Base-by-base conservation (phyloP, 2,113 vertebrate genomes). In the Ardeotis arabs region DNA sequence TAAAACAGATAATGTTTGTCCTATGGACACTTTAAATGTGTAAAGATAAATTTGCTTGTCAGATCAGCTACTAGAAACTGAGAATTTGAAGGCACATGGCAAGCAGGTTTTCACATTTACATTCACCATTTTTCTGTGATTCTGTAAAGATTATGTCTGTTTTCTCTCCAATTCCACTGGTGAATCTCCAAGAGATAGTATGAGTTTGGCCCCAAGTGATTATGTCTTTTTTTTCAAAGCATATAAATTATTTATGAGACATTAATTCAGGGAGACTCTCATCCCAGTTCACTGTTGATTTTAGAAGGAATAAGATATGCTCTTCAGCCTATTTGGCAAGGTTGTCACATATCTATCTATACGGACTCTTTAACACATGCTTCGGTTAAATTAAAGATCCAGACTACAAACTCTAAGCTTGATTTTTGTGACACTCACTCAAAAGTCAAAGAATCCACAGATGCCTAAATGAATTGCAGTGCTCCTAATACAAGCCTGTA, bases 241-340 rank as follows among this genome's bases (percentile, higher is more conserved):
- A 91, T 44, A 24, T 49, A 45, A 76, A 82, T 84, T 74, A 78
- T 82, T 89, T 77, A 41, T 81, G 37, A 47, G n/a, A 27, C 33
- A 47, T 84, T 94, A 84, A 67, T 84, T 93, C 82, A 68, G 64
- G 33, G 10, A 77, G 9, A 94, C 20, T 79, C 37, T 47, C 59
- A 67, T 84, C 22, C 49, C 75, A 75, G 39, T 4, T 85, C 70
- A 50, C 23, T 96, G 33, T 41, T 97, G 64, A 33, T 93, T 97
- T 97, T 91, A 82, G 83, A 94, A 72, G 49, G 68, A 79, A 53
- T 70, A 70, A 49, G 7, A 81, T 89, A 27, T 37, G 22, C 27
- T 94, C 20, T 76, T 94, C 35, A 87, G 52, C 28, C 33, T 60
- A 1, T 73, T 94, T 80, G 88, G 35, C 31, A 78, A 67, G 33